Conservation (phyloP, 2,113 vertebrate species). For the Irena cyanogastra region DNA sequence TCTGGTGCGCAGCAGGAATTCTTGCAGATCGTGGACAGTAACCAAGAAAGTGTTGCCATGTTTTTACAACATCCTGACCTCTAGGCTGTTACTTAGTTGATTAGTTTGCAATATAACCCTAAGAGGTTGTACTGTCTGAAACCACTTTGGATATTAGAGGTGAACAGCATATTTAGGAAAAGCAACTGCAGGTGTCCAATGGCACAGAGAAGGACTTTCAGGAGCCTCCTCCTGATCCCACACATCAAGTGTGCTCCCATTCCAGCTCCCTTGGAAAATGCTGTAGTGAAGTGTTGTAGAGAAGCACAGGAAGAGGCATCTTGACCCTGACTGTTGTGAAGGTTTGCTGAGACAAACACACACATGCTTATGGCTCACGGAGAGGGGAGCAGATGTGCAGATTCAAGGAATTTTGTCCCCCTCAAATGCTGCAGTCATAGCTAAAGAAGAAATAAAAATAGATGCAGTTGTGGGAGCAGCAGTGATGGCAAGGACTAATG, state of each 20-base stretch:
- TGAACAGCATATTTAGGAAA: background rate
- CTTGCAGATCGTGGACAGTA: background rate
- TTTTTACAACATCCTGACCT: background rate
- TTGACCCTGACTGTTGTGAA: background rate
- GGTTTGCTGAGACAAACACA: constrained; percentile 37
- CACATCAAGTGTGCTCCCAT: background rate
- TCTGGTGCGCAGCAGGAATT: background rate
- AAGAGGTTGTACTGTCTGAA: background rate
- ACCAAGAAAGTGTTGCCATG: background rate
- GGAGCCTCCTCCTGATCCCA: background rate
- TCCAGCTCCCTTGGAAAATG: background rate
- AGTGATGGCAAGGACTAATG: background rate
- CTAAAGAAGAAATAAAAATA: constrained; percentile 33
- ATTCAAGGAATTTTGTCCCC: constrained; percentile 18
- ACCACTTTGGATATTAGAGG: background rate
- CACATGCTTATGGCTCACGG: background rate
- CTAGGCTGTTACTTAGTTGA: background rate
- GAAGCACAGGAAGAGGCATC: background rate
- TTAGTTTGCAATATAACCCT: background rate
- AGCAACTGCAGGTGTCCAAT: background rate
- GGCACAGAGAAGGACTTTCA: background rate
- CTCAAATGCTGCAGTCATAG: constrained; percentile 10
- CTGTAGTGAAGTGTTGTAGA: background rate
- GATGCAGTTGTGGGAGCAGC: background rate
- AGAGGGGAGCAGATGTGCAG: constrained; percentile 15